A percentile compares a stretch with the other conserved stretches of the same genome.
These are phyloP conservation scores for Megaleporinus macrocephalus DNA, from an alignment of 2,113 vertebrate species.

Conservation along the genomic window DNA sequence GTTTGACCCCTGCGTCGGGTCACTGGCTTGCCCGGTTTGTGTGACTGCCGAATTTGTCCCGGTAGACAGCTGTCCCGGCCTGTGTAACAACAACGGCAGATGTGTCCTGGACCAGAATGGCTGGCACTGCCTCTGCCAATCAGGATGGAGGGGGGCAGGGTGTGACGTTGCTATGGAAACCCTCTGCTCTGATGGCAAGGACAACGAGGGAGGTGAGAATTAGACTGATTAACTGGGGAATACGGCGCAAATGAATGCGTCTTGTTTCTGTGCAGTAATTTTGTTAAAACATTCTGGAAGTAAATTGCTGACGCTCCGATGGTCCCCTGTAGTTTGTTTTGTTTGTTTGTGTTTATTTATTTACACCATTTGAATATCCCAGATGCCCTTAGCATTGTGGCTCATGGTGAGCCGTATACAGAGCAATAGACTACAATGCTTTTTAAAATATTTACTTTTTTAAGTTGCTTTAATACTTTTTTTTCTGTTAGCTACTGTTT, in stretches of 20 bases:
- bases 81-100: conserved; percentile 97
- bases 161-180: conserved; percentile 98
- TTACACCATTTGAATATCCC: background rate
- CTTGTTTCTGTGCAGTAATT: background rate
- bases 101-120: conserved; percentile 96
- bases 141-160: conserved; percentile 96
- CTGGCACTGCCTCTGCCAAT: conserved; percentile 98
- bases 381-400: background rate
- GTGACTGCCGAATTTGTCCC: conserved; percentile 71
- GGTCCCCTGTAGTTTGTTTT: no score
- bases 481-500: no score
- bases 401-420: no score
- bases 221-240: background rate
- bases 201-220: conserved; percentile 96
- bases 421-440: no score
- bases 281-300: background rate
- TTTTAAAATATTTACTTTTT: no score
- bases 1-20: conserved; percentile 61
- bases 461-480: background rate
- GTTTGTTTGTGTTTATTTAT: background rate
- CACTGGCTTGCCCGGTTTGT: conserved; percentile 42
- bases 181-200: conserved; percentile 94
- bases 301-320: background rate
- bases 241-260: background rate
- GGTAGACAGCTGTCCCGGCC: conserved; percentile 95